Base-by-base conservation (phyloP, 2,797 vertebrate genomes). In the Molossus alvarezi region DNA sequence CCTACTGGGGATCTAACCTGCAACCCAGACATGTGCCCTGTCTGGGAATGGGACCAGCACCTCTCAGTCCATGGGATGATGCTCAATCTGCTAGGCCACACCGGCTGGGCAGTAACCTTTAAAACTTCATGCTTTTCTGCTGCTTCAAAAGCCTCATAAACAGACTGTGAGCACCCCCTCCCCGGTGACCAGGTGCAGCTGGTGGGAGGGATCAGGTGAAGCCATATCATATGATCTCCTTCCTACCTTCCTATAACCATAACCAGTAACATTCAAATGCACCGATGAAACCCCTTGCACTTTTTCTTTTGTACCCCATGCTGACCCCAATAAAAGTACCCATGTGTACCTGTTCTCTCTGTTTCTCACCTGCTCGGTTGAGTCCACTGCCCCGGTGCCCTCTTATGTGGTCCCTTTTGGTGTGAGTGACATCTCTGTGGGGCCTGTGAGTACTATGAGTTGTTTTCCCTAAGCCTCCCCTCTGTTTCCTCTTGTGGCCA, bases 401-500 rank as follows among this genome's bases (percentile, higher is more conserved):
- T 23, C 13, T 33, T 0, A 0, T 6, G 1, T 45, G 33, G 10
- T 20, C 14, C 27, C 2, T 57, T 23, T 11, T 64, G 33, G 60
- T 2, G 9, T 41, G 23, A 69, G 11, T 60, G 20, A 79, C 71
- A n/a, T 72, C 55, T 62, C 25, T 60, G n/a, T 41, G 51, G n/a
- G 29, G 27, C 55, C 18, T 87, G n/a, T 62, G 55, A n/a, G 6
- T 62, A 53, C 14, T 17, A 71, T 14, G 41, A 33, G 18, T 9
- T 33, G 45, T 94, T 33, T 93, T 33, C 13, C 37, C 11, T 37
- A 8, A 88, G 15, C 11, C 37, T 65, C 58, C 75, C 51, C 33
- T 88, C 15, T 81, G 9, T 48, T n/a, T 58, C 6, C 13, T 81
- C 27, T 25, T 75, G 29, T 41, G 51, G 27, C 60, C 37, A 48